Evolutionary conservation across 2,888 invertebrate species (phyloP), one percentile per base, ranked within the genome.

Genomic region (Stenoptilia bipunctidactyla): DNA sequence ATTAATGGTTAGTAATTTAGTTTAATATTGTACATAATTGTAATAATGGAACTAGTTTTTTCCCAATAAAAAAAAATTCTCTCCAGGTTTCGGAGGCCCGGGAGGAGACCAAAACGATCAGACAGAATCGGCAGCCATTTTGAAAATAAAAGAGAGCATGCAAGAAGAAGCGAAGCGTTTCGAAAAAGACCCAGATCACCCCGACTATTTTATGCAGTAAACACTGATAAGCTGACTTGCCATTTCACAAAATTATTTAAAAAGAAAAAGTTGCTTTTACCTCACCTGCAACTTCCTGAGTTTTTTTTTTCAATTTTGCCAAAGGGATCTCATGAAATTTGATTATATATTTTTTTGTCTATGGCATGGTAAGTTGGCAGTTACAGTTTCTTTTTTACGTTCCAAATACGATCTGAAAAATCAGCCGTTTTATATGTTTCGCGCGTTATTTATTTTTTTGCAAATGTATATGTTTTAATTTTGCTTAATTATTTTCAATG

Each of bases 101-200:
- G 83, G 84, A 50, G 84, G 82, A 45, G 85, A 85, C 51, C 84
- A 83, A 55, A 89, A 88, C 87, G 91, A 96, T 88, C 96, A 97
- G 88, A 97, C 93, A 74, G 98, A 98, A 89, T 97, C 97, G 70
- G 98, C 97, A 77, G 98, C 98, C 88, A 99, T 99, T 86, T 90
- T 98, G 87, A 98, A 98, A 90, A 98, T 99, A 84, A 98, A 98
- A 89, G 98, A 98, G 87, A 97, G 96, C 89, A 98, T 99, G 97
- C 97, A 98, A 86, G 98, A 98, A 85, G 98, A 98, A 86, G 98
- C 98, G 79, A 98, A 97, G 89, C 92, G 97, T 86, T 96, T 96
- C 87, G 96, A 97, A 85, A 96, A 96, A 89, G 96, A 96, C 86
- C 93, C 95, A 59, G 96, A 96, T 82, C 96, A 96, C 80, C 94